Evolutionary conservation across 2,113 vertebrate species (phyloP), one percentile per base, ranked within the genome.

Genomic region (Melanocharis versteri): DNA sequence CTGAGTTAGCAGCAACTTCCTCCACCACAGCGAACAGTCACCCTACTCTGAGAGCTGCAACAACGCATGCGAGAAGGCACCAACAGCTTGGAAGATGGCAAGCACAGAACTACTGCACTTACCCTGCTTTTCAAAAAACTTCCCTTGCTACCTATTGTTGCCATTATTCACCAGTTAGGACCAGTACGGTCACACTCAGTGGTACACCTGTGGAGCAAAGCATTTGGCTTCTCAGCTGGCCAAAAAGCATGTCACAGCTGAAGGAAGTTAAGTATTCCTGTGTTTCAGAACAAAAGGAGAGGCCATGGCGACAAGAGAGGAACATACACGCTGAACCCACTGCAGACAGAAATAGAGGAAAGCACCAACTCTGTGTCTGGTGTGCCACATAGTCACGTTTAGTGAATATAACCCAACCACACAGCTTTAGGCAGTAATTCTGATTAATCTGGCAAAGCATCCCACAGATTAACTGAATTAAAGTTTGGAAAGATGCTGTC

Each of bases 31-130:
- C 2, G 0, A 92, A 50, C n/a, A 86, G 37, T 33, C 57, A 42
- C 4, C 0, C 61, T 35, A 2, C 13, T 42, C 53, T 47, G 64
- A 58, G n/a, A 83, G 60, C 47, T n/a, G 12, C 10, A 76, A 42
- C 1, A 6, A 22, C 0, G 3, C 0, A 5, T 5, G 3, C 10
- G 4, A 78, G 76, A 50, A 58, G 27, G 9, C 15, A 66, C 30
- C 56, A 70, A 31, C 35, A 89, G 45, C 21, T 12, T 54, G 13
- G 54, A 54, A 80, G 5, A 33, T 8, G 10, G 11, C 15, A 73
- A 31, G 9, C 40, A 48, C 3, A 48, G 24, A 91, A 51, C 19
- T 31, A 40, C 60, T 28, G 42, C 47, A 57, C 35, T 39, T 21
- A n/a, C 2, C 3, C 30, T 26, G 33, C 23, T 89, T 86, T 56